Base-by-base conservation (phyloP, 2,797 vertebrate genomes). In the Esox lucius region DNA sequence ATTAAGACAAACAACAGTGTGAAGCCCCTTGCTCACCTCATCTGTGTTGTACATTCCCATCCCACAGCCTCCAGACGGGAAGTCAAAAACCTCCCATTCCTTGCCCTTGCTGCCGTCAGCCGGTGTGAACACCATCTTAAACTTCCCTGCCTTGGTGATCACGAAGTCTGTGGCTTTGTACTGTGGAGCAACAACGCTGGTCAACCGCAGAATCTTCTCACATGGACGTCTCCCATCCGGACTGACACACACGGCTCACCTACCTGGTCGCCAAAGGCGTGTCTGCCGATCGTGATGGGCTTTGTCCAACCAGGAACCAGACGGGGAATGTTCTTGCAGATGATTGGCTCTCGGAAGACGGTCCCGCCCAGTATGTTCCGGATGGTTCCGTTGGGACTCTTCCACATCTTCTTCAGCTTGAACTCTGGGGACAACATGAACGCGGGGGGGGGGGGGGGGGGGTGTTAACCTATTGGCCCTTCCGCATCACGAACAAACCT, bases 361-460 rank as follows among this genome's bases (percentile, higher is more conserved):
- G 98, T 99, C 49, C 98, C 98, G 0, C 97, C 98, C 62, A 99
- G 87, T 86, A 99, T 99, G 93, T 99, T 99, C 73, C 98, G 94
- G 90, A 99, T 98, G 62, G 97, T 99, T 75, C 98, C 97, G 0
- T 99, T 99, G 48, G 98, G 97, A 83, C 97, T 98, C 88, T 98
- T 99, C 98, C 98, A 99, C 98, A 99, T 99, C 84, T 98, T 99
- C 91, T 99, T 99, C 87, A 99, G 90, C 77, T 94, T 93, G 86
- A 99, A 99, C 86, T 99, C 98, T 99, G 51, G 24, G 46, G 48
- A 56, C 15, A 35, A 39, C 5, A 42, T 6, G 39, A 42, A 7
- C 39, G 5, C 39, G 39, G 28, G 1, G 28, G 12, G 13, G 49
- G 13, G 39, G 5, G 39, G 39, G 28, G 1, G 28, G 12, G 13